Evolutionary conservation across 2,888 invertebrate species (phyloP), one percentile per base, ranked within the genome.

Genomic region (Cheilosia scutellata): DNA sequence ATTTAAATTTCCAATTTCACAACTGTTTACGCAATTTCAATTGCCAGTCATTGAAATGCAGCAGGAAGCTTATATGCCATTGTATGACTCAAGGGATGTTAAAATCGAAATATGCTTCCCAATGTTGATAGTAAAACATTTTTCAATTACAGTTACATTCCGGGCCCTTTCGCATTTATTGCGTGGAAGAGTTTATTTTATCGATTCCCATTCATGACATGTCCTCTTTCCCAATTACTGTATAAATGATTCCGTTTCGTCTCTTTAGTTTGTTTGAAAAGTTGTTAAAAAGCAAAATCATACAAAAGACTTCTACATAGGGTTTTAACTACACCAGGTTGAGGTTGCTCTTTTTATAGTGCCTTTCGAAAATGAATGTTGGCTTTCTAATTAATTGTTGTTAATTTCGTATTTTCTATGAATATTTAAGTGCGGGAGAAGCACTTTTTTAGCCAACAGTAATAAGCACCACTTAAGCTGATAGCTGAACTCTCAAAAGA

Each of bases 131-230:
- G 29, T 70, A 53, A 44, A 70, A 47, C 31, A 60, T 77, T 25
- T 63, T 71, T 47, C 77, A 70, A 70, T 62, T 63, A 55, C 80
- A 80, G 68, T 80, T 80, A 68, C 37, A n/a, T 63, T 75, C 37
- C 37, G 47, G 37, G 3, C 25, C 44, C 40, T 68, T 75, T 62
- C 62, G 47, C 66, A 62, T 80, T 74, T 29, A 75, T 75, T 74
- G 62, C 47, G 16, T 62, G 53, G 47, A 75, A 74, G 53, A 74
- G 29, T 40, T 31, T 55, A 49, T 53, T 72, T 53, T 42, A 57
- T 62, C 62, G 65, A 74, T 58, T 57, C 65, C 13, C 37, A n/a
- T 63, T 74, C 49, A 62, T 29, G 40, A 51, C 49, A 62, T 63
- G 31, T 27, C 13, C 33, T 5, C 33, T 13, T 55, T 53, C 16